These are phyloP conservation scores for Drosophila kanapiae DNA, from an alignment of 1,140 invertebrate genomes.

Conservation along the genomic window DNA sequence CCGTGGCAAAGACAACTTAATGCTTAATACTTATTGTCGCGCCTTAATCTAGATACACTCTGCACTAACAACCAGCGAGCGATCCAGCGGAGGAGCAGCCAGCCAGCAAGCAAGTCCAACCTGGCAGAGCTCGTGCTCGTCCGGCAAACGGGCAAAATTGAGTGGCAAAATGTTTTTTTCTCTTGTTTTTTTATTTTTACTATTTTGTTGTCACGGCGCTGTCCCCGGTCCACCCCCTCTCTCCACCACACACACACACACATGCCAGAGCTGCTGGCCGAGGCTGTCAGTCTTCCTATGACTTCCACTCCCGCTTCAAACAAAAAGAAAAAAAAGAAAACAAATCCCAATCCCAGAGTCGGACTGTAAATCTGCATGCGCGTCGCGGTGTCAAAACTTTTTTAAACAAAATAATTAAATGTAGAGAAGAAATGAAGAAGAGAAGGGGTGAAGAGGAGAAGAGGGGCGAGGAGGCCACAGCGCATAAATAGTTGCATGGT, in stretches of 20 bases:
- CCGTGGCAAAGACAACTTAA: constrained; percentile 76
- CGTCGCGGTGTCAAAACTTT: constrained; percentile 82
- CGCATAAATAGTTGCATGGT: constrained; percentile 53
- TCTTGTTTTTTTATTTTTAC: constrained; percentile 18
- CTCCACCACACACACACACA: constrained; percentile 23
- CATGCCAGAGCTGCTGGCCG: constrained; percentile 61
- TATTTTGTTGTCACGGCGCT: constrained; percentile 63
- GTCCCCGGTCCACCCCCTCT: constrained; percentile 12
- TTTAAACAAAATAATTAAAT: constrained; percentile 85
- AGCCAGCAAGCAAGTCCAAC: constrained; percentile 40
- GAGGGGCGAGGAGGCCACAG: constrained; percentile 42
- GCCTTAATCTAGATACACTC: constrained; percentile 85
- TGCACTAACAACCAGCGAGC: constrained; percentile 61
- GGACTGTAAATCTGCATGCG: constrained; percentile 80
- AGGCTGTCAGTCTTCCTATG: constrained; percentile 65
- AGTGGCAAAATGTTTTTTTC: constrained; percentile 68
- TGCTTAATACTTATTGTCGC: constrained; percentile 81
- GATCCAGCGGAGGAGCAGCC: constrained; percentile 30
- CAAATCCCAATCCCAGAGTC: constrained; percentile 33
- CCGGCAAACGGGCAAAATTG: constrained; percentile 64
- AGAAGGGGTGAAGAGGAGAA: constrained; percentile 32
- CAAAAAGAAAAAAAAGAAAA: constrained; percentile 9
- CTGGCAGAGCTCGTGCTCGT: constrained; percentile 65
- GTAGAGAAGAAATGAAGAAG: constrained; percentile 40
- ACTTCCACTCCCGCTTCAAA: constrained; percentile 50